Evolutionary conservation across 37 sponge, comb jelly and placozoan species (phyloP), one percentile per base, ranked within the genome.

Genomic region (Lycopodina hypogea): DNA sequence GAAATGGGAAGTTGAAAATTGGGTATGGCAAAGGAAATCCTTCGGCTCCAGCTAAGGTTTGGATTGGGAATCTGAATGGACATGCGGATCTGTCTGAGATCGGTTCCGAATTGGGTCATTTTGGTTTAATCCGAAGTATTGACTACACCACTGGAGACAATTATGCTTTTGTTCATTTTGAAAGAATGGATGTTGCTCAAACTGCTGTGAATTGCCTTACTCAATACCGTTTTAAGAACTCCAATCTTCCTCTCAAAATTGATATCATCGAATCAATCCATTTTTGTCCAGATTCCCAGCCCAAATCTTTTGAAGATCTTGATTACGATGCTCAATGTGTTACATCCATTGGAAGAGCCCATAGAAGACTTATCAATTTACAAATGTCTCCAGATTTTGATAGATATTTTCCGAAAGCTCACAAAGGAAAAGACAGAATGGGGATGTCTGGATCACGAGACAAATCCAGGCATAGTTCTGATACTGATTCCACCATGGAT

Each of bases 11-110:
- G 14, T 79, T 96, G 32, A 88, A 88, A 45, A 89, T 96, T 82
- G 94, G 94, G 28, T 96, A 88, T 87, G 94, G 92, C 23, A 88
- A 83, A 42, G 97, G 93, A 1, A 81, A 56, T 24, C 89, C 91
- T 24, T 78, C 87, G 23, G n/a, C n/a, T n/a, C n/a, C n/a, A n/a
- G 79, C 82, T 56, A 88, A 90, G 76, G 81, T 96, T 34, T 93
- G 90, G 93, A 75, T 96, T 59, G 91, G 93, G 18, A 86, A 86
- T 56, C 41, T 90, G 40, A 50, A 75, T 18, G 45, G 59, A 57
- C 8, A 55, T 26, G 67, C 78, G 35, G 91, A 90, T 50, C 22
- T 90, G 74, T 40, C 80, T 42, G 96, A 95, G 63, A 75, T 95
- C 23, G 84, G 90, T 37, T 69, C 90, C 12, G 90, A 96, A 45